Evolutionary conservation across 2,113 vertebrate species (phyloP), one percentile per base, ranked within the genome.

Genomic region (Chroicocephalus ridibundus): DNA sequence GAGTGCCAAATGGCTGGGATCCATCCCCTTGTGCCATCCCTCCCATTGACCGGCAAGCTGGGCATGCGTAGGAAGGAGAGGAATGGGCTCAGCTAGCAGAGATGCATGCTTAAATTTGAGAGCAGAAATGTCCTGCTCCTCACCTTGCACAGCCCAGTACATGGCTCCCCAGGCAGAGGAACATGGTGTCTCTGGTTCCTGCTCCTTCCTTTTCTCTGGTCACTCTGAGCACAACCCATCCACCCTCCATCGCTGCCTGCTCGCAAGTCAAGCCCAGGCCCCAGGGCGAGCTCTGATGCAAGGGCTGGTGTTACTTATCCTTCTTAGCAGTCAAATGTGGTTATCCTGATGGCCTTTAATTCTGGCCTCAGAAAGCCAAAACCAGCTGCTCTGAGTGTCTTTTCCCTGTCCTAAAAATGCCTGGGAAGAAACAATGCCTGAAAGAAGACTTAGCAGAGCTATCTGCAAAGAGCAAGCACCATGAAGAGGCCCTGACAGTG

Each of bases 1-100:
- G 9, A 4, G n/a, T 44, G 82, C 27, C 24, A 34, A 29, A 11
- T 12, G 74, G 3, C 66, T 58, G 68, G 19, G 65, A 38, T 14
- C 16, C 29, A 12, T 5, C 9, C 9, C 34, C 4, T 20, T 12
- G 29, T 16, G 20, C 34, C 61, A 25, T 42, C 34, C 58, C 54
- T 42, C 34, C 58, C 0, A 0, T 1, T 32, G 29, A 19, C 29
- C 1, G 1, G 15, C 34, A 60, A 40, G 64, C 18, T 38, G 46
- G 64, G 44, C 20, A 2, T 4, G 3, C 32, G 5, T 2, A 14
- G 65, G 32, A 46, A 36, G 24, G 29, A 38, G 9, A 61, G 62
- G 38, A 62, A 34, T 1, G 13, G 54, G 31, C 10, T 21, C 1
- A 1, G 29, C 8, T 10, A 38, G 25, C 36, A 51, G n/a, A n/a